These are phyloP conservation scores for Drosophila chauvacae DNA, from an alignment of 1,140 invertebrate species.

Conservation along the genomic window DNA sequence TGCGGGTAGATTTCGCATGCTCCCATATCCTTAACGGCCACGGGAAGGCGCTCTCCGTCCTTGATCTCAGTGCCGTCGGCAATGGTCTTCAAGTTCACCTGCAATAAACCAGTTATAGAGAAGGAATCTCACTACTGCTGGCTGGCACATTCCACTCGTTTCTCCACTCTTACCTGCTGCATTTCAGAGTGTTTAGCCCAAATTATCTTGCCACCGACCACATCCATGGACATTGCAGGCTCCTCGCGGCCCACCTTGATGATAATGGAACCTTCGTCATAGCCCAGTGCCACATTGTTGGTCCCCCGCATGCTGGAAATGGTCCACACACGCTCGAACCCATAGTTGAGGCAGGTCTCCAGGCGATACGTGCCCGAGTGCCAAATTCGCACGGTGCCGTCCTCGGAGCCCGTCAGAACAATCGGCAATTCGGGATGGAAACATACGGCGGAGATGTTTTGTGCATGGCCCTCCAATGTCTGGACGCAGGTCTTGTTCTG, in stretches of 20 bases:
- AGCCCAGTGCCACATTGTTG: constrained; percentile 98
- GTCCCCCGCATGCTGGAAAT: constrained; percentile 97
- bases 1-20: constrained; percentile 99
- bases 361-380: constrained; percentile 98
- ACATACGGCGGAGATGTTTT: constrained; percentile 96
- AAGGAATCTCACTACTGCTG: too few relatives aligned
- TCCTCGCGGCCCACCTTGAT: constrained; percentile 99
- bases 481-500: constrained; percentile 99
- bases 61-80: constrained; percentile 89
- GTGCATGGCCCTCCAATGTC: constrained; percentile 97
- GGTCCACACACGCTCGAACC: constrained; percentile 98
- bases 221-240: constrained; percentile 99
- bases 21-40: constrained; percentile 99
- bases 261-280: constrained; percentile 99
- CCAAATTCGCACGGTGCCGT: constrained; percentile 98
- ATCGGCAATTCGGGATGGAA: constrained; percentile 99
- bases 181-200: constrained; percentile 99
- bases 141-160: neutral
- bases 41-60: constrained; percentile 96
- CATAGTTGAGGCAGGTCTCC: constrained; percentile 99
- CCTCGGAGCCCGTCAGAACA: constrained; percentile 98
- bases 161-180: constrained; percentile 91
- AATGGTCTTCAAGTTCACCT: constrained; percentile 86
- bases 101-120: constrained; percentile 78
- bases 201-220: constrained; percentile 98